A percentile compares a stretch with the other conserved stretches of the same genome.
These are phyloP conservation scores for Dorcus parallelipipedus DNA, from an alignment of 2,888 invertebrate genomes.

Conservation along the genomic window DNA sequence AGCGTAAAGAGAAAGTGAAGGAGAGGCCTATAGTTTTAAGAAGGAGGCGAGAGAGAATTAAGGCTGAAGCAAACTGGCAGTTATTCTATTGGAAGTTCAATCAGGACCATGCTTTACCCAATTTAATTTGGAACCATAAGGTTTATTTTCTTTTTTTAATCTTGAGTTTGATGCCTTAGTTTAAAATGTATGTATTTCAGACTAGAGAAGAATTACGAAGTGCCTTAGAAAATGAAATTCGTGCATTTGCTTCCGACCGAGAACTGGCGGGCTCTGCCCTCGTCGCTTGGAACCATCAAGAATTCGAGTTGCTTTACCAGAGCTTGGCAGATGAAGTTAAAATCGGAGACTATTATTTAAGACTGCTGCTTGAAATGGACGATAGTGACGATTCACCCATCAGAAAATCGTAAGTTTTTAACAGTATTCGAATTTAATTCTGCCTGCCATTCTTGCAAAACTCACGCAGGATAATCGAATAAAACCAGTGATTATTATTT, in stretches of 20 bases:
- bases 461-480: too few species aligned
- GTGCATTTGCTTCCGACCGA: constrained; percentile 84
- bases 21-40: constrained; percentile 89
- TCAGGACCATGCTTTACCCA: constrained; percentile 90
- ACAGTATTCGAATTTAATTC: neutral
- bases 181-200: constrained; percentile 46
- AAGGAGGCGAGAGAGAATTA: constrained; percentile 82
- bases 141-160: constrained; percentile 44
- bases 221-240: constrained; percentile 88
- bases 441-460: too few species aligned
- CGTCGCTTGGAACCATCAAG: constrained; percentile 97
- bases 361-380: constrained; percentile 88
- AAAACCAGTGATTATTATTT: too few species aligned
- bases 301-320: constrained; percentile 92
- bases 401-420: constrained; percentile 76
- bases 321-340: constrained; percentile 95
- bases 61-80: constrained; percentile 86
- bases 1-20: constrained; percentile 59
- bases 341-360: constrained; percentile 96
- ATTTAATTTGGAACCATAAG: constrained; percentile 99
- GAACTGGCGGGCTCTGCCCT: constrained; percentile 78
- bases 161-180: neutral
- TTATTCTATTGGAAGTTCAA: constrained; percentile 94
- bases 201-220: constrained; percentile 93
- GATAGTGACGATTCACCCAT: constrained; percentile 82